Percentiles rank a stretch among this genome's conserved stretches.
These are phyloP conservation scores for Andricus grossulariae DNA, from an alignment of 1,140 invertebrate species.

Conservation along the genomic window DNA sequence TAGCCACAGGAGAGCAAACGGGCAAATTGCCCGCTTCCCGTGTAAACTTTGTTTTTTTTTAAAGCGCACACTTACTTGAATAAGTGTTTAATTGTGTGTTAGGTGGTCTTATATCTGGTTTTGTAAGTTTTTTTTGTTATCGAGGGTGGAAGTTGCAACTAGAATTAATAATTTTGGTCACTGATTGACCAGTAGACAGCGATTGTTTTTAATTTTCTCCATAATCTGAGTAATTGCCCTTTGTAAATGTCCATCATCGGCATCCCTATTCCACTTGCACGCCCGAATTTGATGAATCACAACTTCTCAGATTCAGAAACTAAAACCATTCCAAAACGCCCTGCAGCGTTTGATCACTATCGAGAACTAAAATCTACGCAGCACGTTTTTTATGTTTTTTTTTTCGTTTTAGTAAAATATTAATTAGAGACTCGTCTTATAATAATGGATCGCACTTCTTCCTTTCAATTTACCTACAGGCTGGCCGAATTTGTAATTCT, in stretches of 20 bases:
- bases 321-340: background rate
- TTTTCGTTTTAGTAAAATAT: slow-evolving; percentile 10
- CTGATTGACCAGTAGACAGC: slow-evolving; percentile 15
- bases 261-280: background rate
- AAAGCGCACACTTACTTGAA: slow-evolving; percentile 25
- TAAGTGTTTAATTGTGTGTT: slow-evolving; percentile 31
- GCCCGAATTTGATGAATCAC: slow-evolving; percentile 11
- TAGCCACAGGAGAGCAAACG: slow-evolving; percentile 27
- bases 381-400: slow-evolving; percentile 19
- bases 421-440: background rate
- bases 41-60: slow-evolving; percentile 32
- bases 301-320: slow-evolving; percentile 9
- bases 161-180: slow-evolving; percentile 17
- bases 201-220: slow-evolving; percentile 22
- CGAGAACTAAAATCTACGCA: slow-evolving; percentile 26
- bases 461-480: background rate
- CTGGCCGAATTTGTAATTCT: background rate
- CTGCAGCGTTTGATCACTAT: background rate
- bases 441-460: slow-evolving; percentile 12
- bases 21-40: background rate
- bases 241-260: background rate
- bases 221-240: slow-evolving; percentile 16
- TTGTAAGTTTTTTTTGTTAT: slow-evolving; percentile 33
- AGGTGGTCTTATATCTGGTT: slow-evolving; percentile 29
- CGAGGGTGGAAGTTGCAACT: slow-evolving; percentile 23